Evolutionary conservation across 2,797 vertebrate genomes (phyloP), one percentile per base, ranked within the genome.

Genomic region (Falco biarmicus): DNA sequence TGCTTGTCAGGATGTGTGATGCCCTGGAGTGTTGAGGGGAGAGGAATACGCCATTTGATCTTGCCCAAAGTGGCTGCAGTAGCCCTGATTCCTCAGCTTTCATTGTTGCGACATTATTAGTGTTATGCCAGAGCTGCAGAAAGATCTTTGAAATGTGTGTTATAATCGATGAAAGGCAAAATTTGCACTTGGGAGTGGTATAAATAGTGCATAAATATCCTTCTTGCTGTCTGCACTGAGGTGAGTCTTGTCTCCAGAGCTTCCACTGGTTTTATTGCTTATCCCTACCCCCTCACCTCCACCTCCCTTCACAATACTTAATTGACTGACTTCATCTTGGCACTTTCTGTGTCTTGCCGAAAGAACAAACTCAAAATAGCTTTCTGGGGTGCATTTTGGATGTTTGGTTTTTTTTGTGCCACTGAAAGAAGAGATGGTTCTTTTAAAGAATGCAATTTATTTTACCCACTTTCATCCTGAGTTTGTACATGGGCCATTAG

Each of bases 171-270:
- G 75, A 71, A 74, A 90, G 56, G 78, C 70, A 85, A 94, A 93
- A 87, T 84, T 95, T 90, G 84, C 75, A 63, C 86, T 87, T 64
- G 75, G 64, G 64, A 89, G 75, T 66, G 64, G 60, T 89, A 92
- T 93, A 93, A 93, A 95, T 83, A 94, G 86, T 82, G 80, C 84
- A 94, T 93, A 90, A 89, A 85, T 93, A 86, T 88, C 81, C 54
- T 92, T 65, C 77, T 89, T 84, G 60, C 84, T 94, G 89, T 80
- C 95, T 93, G 71, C 51, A 24, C 80, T 41, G 85, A 90, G 93
- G 85, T 93, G 93, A 96, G 74, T 69, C 59, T 54, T 65, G 90
- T 93, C 93, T 97, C 93, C 83, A 94, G 74, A 96, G 32, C 88
- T 97, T 92, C 90, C 93, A 94, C 84, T 84, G n/a, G 5, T 60